Evolutionary conservation across 2,113 vertebrate genomes (phyloP).

Genomic region (Callopanchax toddi): DNA sequence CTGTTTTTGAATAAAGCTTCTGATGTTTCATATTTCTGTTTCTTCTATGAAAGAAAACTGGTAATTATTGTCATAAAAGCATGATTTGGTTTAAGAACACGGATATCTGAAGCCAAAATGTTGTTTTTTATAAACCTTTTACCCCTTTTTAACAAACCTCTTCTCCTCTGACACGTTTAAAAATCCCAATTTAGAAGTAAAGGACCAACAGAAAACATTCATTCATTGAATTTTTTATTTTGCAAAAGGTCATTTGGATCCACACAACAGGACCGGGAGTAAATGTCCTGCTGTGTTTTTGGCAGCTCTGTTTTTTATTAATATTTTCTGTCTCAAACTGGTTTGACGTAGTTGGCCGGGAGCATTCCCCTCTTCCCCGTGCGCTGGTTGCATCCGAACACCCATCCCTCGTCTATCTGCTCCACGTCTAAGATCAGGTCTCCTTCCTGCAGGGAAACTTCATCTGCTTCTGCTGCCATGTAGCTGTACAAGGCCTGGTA

Average conservation of each 20-base stretch:
- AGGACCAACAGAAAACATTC: background rate
- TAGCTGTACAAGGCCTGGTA: constrained; percentile 94
- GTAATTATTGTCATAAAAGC: too few relatives aligned
- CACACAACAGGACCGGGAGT: background rate
- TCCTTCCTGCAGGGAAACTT: constrained; percentile 92
- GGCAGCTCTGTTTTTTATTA: background rate
- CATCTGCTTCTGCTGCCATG: constrained; percentile 88
- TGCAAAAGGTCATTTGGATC: constrained; percentile 5
- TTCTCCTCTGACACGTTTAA: too few relatives aligned
- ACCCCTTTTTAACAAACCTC: too few relatives aligned
- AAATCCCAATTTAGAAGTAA: background rate
- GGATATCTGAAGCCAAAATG: too few relatives aligned
- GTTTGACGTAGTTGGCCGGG: constrained; percentile 92
- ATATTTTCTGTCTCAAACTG: constrained; percentile 76
- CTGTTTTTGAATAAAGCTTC: constrained; percentile 65
- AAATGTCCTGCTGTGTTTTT: background rate
- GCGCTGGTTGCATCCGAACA: constrained; percentile 95
- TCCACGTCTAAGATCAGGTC: constrained; percentile 92
- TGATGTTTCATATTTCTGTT: constrained; percentile 9
- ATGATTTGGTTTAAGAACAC: too few relatives aligned
- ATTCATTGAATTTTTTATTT: background rate
- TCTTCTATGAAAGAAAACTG: too few relatives aligned
- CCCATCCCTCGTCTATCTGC: constrained; percentile 95
- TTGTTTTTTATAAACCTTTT: too few relatives aligned
- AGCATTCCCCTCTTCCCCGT: constrained; percentile 94